A percentile compares a stretch with the other conserved stretches of the same genome.
These are phyloP conservation scores for Eleutherodactylus coqui DNA, from an alignment of 2,797 vertebrate genomes.

Conservation along the genomic window DNA sequence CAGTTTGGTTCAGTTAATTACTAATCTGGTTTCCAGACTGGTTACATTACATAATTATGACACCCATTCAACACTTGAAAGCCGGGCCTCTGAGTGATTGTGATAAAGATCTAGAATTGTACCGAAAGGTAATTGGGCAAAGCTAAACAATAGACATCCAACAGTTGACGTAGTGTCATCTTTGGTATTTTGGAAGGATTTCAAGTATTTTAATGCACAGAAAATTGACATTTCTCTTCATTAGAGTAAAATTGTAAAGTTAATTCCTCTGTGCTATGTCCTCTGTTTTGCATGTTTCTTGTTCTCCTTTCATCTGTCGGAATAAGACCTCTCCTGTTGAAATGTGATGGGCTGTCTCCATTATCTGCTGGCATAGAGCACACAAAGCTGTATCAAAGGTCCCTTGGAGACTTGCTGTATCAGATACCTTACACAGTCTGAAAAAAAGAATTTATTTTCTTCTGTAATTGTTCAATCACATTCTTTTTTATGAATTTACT, in stretches of 20 bases:
- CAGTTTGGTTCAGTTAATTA: slow-evolving; percentile 86
- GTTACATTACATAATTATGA: slow-evolving; percentile 88
- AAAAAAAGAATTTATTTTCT: slow-evolving; percentile 31
- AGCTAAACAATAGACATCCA: slow-evolving; percentile 60
- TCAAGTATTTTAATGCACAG: slow-evolving; percentile 58
- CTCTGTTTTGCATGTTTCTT: slow-evolving; percentile 58
- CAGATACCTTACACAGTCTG: slow-evolving; percentile 44
- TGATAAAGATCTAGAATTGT: slow-evolving; percentile 71
- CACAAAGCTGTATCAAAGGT: slow-evolving; percentile 57
- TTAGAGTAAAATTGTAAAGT: slow-evolving; percentile 58
- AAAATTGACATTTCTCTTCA: slow-evolving; percentile 63
- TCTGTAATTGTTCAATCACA: slow-evolving; percentile 49
- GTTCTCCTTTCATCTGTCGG: slow-evolving; percentile 58
- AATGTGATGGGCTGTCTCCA: slow-evolving; percentile 56
- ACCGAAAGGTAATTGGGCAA: slow-evolving; percentile 65
- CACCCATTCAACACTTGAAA: slow-evolving; percentile 77
- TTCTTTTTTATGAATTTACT: slow-evolving; percentile 45
- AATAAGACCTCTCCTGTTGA: slow-evolving; percentile 59
- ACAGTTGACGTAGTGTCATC: slow-evolving; percentile 55
- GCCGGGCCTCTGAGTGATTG: slow-evolving; percentile 73
- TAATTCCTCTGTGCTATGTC: slow-evolving; percentile 55
- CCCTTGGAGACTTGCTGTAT: slow-evolving; percentile 44
- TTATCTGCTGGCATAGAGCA: slow-evolving; percentile 39
- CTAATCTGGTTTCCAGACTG: slow-evolving; percentile 85
- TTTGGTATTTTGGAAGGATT: slow-evolving; percentile 57